Conservation (phyloP, 2,797 vertebrate genomes). For the Pitangus sulphuratus region DNA sequence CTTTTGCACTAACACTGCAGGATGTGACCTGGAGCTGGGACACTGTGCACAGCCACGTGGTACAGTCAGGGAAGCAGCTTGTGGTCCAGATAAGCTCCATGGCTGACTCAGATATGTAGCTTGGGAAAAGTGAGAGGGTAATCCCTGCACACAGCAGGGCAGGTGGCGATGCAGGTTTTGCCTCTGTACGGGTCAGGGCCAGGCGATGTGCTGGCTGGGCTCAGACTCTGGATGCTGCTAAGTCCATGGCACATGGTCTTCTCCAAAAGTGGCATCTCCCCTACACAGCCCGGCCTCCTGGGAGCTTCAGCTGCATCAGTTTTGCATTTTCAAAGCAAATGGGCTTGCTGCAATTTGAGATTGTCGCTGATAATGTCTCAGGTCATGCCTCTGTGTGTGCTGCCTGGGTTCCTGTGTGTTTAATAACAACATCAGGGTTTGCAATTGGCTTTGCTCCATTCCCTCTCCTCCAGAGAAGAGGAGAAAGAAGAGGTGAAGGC, state of each 20-base stretch:
- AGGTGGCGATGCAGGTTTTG: rapidly evolving
- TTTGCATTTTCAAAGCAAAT: background rate
- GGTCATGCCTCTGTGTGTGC: background rate
- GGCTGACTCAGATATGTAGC: rapidly evolving
- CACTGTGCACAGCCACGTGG: rapidly evolving
- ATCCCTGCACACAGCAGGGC: background rate
- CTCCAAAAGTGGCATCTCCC: background rate
- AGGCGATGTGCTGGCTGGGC: rapidly evolving
- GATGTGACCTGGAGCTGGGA: background rate
- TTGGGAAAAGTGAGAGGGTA: background rate
- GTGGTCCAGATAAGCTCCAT: background rate
- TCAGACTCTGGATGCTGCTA: background rate
- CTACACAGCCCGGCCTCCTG: background rate
- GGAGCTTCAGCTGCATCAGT: background rate
- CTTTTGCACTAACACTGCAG: background rate
- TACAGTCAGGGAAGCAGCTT: background rate
- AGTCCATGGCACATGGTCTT: rapidly evolving
- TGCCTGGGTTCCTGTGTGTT: background rate
- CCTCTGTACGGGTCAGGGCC: rapidly evolving
- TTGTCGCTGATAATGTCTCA: background rate
- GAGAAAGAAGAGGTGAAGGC: background rate
- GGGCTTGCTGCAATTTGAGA: background rate
- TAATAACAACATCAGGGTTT: rapidly evolving
- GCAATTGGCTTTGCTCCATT: background rate
- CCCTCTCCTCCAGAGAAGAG: background rate